These are phyloP conservation scores for Amphiprion percula DNA, from an alignment of 2,113 vertebrate genomes.

Conservation along the genomic window DNA sequence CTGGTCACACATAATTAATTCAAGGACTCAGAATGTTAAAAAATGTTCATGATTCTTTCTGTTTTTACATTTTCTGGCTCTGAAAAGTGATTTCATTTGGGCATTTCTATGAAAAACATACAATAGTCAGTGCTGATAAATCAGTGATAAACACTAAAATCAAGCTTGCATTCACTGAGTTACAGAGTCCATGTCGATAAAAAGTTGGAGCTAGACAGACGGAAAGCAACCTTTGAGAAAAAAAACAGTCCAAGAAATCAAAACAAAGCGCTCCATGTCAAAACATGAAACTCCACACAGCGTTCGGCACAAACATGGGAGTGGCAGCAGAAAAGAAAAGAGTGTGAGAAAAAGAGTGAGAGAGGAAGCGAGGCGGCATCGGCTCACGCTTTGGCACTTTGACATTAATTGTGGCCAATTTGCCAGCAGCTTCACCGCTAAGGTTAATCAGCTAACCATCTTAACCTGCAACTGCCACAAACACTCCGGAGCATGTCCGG, in stretches of 20 bases:
- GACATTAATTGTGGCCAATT: constrained; percentile 23
- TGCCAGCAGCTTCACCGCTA: constrained; percentile 18
- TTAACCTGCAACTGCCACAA: constrained; percentile 32
- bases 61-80: too few relatives aligned
- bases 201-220: background rate
- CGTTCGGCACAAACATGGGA: background rate
- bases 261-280: background rate
- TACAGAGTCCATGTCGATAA: too few relatives aligned
- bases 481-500: background rate
- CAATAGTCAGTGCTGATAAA: too few relatives aligned
- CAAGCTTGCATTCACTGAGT: too few relatives aligned
- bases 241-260: background rate
- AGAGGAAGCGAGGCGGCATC: background rate
- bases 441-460: constrained; percentile 24
- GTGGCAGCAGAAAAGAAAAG: too few relatives aligned
- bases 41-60: too few relatives aligned
- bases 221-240: background rate
- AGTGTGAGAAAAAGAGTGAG: constrained; percentile 7
- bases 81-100: too few relatives aligned
- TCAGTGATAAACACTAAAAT: too few relatives aligned
- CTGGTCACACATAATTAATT: too few relatives aligned
- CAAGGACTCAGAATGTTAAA: too few relatives aligned
- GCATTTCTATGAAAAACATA: too few relatives aligned
- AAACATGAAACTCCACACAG: background rate
- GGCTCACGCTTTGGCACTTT: constrained; percentile 3